Base-by-base conservation (phyloP, 1,140 invertebrate species). In the Leguminivora glycinivorella region DNA sequence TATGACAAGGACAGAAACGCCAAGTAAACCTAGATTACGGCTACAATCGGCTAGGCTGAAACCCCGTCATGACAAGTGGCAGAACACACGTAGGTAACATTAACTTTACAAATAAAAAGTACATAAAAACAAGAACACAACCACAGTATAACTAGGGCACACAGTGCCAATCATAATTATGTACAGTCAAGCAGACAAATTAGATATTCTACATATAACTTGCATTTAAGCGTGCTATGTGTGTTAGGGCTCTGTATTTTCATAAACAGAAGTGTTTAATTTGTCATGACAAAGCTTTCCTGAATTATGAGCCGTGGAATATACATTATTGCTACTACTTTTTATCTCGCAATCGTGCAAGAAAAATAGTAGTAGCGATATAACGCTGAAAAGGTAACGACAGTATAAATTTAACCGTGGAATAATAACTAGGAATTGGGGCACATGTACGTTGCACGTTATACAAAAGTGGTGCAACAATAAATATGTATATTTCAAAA, bases 361-460 rank as follows among this genome's bases (percentile, higher is more conserved):
- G 40, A 4, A n/a, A 43, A 43, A 52, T 9, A 1, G 17, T 52
- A 52, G 19, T 52, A 52, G 19, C 17, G 17, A 52, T 10, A 22
- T 52, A 52, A 52, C 2, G 17, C 19, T 10, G 10, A 14, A 14
- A 17, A 5, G 5, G 17, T 43, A 14, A 17, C 40, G 40, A 17
- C 17, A 43, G 40, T 43, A n/a, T 43, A 43, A 52, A 47, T 47
- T 17, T 22, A 52, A 52, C 47, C 19, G 19, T 52, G 17, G 25
- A 63, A 29, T 29, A 34, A 17, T 63, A 19, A 63, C 14, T 76
- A 78, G 79, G 79, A 83, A 85, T 87, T 75, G 69, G 82, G 78
- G 74, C 76, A 80, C 63, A 78, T 79, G 72, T 78, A 70, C 70
- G 68, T 70, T 79, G 82, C 75, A 82, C 80, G 26, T 63, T 17